These are phyloP conservation scores for Tyrannus savana DNA, from an alignment of 2,113 vertebrate genomes.

Conservation along the genomic window DNA sequence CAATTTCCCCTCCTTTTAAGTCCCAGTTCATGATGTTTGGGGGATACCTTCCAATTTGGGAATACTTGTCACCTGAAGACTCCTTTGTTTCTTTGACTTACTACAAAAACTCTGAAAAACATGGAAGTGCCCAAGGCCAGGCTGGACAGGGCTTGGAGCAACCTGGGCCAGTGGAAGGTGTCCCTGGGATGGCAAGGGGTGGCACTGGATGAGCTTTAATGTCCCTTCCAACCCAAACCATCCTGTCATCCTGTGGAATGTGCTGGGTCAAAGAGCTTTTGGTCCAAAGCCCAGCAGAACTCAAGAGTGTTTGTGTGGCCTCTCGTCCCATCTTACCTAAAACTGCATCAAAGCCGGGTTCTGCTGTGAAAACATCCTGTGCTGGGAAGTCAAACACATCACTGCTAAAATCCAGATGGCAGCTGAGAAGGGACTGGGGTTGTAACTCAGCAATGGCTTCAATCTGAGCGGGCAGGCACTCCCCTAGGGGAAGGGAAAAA, in stretches of 20 bases:
- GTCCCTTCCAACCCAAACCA: not conserved
- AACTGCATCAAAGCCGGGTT: constrained; percentile 81
- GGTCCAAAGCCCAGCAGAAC: not conserved
- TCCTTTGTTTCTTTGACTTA: not conserved
- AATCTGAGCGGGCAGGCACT: constrained; percentile 82
- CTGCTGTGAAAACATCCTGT: constrained; percentile 78
- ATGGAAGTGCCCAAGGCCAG: not conserved
- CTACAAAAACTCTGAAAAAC: not conserved
- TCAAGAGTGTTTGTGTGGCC: not conserved
- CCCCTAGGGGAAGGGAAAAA: constrained; percentile 69
- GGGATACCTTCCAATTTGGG: not conserved
- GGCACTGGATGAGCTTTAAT: not conserved
- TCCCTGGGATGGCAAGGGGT: not conserved
- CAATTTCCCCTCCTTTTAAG: not conserved
- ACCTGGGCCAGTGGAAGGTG: not conserved
- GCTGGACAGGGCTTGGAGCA: not conserved
- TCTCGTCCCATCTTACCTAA: constrained; percentile 73
- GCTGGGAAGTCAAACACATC: constrained; percentile 81
- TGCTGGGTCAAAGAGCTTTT: not conserved
- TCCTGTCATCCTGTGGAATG: not conserved
- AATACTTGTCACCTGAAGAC: not conserved
- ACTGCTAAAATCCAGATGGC: constrained; percentile 83
- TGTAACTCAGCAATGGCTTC: constrained; percentile 78
- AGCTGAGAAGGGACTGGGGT: constrained; percentile 83
- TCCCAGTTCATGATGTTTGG: not conserved